phyloP scores from a whole-genome alignment of 2,888 invertebrate species.

The Beris morrisii region DNA sequence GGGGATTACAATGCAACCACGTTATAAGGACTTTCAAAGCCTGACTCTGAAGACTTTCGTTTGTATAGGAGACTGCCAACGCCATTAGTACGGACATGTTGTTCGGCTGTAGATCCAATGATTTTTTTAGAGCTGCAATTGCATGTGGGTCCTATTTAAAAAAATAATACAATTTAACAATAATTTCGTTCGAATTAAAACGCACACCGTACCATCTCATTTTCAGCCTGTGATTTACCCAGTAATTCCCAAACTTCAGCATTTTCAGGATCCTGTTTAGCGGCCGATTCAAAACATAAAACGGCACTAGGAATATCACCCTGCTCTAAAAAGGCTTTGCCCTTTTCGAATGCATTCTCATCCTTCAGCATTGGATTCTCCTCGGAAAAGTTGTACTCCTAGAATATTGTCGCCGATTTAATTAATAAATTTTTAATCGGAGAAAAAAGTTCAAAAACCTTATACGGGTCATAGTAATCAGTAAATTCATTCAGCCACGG shows the following conservation, averaged over 20 bases:
- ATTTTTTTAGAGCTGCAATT: constrained; percentile 87
- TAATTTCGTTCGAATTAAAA: not conserved
- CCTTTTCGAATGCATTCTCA: constrained; percentile 80
- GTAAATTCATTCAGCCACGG: constrained; percentile 74
- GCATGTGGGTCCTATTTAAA: constrained; percentile 75
- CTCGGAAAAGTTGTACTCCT: constrained; percentile 78
- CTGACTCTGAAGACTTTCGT: constrained; percentile 90
- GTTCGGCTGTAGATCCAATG: constrained; percentile 74
- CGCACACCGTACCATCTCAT: constrained; percentile 68
- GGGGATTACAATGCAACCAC: constrained; percentile 79
- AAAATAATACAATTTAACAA: constrained; percentile 2
- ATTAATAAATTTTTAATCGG: constrained; percentile 36
- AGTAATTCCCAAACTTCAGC: constrained; percentile 84
- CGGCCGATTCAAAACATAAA: constrained; percentile 94
- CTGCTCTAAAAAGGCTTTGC: constrained; percentile 75
- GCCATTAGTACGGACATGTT: constrained; percentile 86
- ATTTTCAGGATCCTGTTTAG: constrained; percentile 76
- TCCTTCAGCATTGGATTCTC: constrained; percentile 83
- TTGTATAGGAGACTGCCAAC: constrained; percentile 91
- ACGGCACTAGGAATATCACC: constrained; percentile 96
- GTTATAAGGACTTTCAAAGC: constrained; percentile 80
- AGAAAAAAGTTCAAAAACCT: constrained; percentile 52
- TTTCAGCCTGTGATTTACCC: constrained; percentile 94
- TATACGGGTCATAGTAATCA: constrained; percentile 65
- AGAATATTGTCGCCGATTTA: constrained; percentile 50